Evolutionary conservation across 2,113 vertebrate species (phyloP), one percentile per base, ranked within the genome.

Genomic region (Corythornis vintsioides): DNA sequence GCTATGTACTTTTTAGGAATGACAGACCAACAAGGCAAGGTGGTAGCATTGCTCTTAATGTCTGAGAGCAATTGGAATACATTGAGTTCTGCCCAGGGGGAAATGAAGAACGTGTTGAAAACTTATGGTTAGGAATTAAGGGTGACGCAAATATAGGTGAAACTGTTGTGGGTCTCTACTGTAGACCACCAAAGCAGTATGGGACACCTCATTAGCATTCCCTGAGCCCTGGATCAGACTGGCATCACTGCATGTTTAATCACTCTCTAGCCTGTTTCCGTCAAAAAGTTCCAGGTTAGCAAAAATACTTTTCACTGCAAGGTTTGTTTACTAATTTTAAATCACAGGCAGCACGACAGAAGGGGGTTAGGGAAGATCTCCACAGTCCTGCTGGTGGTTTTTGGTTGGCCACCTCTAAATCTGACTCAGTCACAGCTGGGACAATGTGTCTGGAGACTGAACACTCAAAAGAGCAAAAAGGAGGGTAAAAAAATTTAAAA

Each of bases 391-490:
- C 28, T 28, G 22, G 21, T 24, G 22, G 28, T 19, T 6, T 83
- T 42, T 50, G 16, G 21, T 22, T 29, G 24, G 42, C 7, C 14
- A 61, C 22, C 74, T 60, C 86, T 64, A 78, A 70, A 86, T 35
- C 31, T 48, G 64, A 45, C 38, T 28, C 52, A 77, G 56, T 4
- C 59, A 50, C 21, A 57, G 52, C 63, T 64, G 29, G 61, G 84
- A 64, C 0, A 0, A 16, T 0, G 0, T 9, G n/a, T 73, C 45
- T 0, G 0, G 52, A 76, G n/a, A 83, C 42, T 1, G 5, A 89
- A 60, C 35, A 56, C 15, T n/a, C 42, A 57, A 72, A 35, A 67
- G 40, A 80, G 26, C 17, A 56, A 67, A 57, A 8, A 14, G 9
- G 40, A 7, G 17, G 4, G 10, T 6, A 31, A 19, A 3, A 8